Evolutionary conservation across 2,113 vertebrate species (phyloP).

Genomic region (Sterrhoptilus dennistouni): DNA sequence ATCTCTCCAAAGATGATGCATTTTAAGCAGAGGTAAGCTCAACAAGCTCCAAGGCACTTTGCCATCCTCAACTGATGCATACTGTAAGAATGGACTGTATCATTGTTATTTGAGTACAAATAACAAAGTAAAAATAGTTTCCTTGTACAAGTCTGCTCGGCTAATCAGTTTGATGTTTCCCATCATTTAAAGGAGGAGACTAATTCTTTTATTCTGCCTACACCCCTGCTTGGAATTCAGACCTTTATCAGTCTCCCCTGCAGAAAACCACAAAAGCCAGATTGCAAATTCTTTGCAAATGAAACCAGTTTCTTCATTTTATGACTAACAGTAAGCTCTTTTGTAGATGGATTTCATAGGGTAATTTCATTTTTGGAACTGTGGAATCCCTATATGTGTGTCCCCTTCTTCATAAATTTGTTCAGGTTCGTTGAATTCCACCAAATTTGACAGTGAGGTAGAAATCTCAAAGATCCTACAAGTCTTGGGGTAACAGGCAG

Average conservation of each 20-base stretch:
- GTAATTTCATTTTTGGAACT: not conserved
- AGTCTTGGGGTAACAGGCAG: not conserved
- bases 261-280: not conserved
- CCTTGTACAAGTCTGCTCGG: not conserved
- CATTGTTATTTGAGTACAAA: not conserved
- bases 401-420: not conserved
- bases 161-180: not conserved
- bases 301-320: not conserved
- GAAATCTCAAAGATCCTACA: not conserved
- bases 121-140: not conserved
- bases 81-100: not conserved
- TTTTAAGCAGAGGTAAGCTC: not conserved
- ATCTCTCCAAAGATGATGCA: not conserved
- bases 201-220: slow-evolving; percentile 4
- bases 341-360: not conserved
- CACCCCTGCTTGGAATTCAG: not conserved
- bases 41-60: not conserved
- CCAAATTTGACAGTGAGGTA: not conserved
- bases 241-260: slow-evolving; percentile 7
- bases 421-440: not conserved
- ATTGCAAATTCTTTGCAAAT: slow-evolving; percentile 5
- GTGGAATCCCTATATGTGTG: not conserved
- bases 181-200: not conserved
- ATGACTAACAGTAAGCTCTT: not conserved
- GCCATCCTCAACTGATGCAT: not conserved